phyloP scores from a whole-genome alignment of 2,888 invertebrate species.

The Chrysolina oricalcia region DNA sequence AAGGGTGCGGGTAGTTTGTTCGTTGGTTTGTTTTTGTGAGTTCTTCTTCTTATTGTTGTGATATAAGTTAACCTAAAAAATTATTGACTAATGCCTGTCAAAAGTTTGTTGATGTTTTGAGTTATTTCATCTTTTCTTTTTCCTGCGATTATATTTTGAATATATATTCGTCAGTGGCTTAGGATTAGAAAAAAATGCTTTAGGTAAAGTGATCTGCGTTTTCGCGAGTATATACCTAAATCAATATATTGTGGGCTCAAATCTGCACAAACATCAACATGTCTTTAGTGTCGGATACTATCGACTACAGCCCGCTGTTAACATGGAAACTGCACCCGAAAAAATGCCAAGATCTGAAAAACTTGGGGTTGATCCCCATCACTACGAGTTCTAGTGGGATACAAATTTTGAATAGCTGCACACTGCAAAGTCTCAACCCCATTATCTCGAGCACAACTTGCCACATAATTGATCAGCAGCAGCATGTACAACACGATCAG shows the following conservation, averaged over 20 bases:
- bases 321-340: conserved; percentile 43
- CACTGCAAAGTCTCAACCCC: not conserved
- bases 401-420: conserved; percentile 22
- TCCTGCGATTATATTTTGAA: not conserved
- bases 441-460: not conserved
- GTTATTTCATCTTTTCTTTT: not conserved
- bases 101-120: not conserved
- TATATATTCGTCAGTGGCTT: not conserved
- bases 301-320: conserved; percentile 39
- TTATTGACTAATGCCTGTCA: not conserved
- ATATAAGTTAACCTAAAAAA: too few relatives aligned
- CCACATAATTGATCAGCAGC: not conserved
- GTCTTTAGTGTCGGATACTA: conserved; percentile 35
- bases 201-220: too few relatives aligned
- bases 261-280: conserved; percentile 20
- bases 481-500: not conserved
- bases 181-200: not conserved
- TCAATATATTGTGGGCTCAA: too few relatives aligned
- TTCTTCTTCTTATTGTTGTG: too few relatives aligned
- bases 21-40: too few relatives aligned
- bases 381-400: conserved; percentile 34
- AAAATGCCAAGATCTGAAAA: conserved; percentile 38
- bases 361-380: conserved; percentile 29
- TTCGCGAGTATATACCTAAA: too few relatives aligned
- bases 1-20: too few relatives aligned